Evolutionary conservation across 2,888 invertebrate genomes (phyloP).

Genomic region (Rhamphomyia laevipes): DNA sequence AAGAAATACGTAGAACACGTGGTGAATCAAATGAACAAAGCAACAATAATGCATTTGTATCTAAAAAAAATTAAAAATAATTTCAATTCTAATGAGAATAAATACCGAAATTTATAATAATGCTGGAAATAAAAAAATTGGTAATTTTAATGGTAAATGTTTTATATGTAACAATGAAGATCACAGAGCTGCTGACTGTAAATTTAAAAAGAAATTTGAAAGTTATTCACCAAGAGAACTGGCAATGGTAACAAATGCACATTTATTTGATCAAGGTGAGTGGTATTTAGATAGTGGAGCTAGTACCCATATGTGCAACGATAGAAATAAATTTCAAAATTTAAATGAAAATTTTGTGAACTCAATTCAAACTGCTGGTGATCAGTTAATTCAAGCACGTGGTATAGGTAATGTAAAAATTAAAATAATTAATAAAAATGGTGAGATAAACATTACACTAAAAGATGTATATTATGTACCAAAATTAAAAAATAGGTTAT

Average conservation of each 20-base stretch:
- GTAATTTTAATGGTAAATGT: conserved; percentile 2
- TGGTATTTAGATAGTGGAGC: conserved; percentile 7
- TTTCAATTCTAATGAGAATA: background rate
- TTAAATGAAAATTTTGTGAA: background rate
- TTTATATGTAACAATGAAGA: conserved; percentile 3
- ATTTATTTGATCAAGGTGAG: background rate
- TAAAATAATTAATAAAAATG: background rate
- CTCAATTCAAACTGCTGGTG: conserved; percentile 5
- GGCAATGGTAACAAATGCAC: background rate
- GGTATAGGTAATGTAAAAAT: conserved; percentile 1
- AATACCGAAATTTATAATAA: background rate
- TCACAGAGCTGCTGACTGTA: conserved; percentile 6
- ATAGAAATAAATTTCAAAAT: conserved; percentile 4
- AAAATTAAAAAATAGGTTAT: conserved; percentile 4
- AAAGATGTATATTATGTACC: conserved; percentile 2
- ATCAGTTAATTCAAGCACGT: background rate
- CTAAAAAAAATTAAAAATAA: conserved; percentile 5
- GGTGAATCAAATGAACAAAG: background rate
- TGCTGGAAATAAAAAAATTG: background rate
- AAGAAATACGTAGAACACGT: background rate
- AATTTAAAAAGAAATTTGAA: background rate
- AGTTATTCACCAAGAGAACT: background rate
- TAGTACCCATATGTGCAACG: conserved; percentile 6
- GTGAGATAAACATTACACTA: background rate
- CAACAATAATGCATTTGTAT: background rate